Base-by-base conservation (phyloP, 1,140 invertebrate genomes). In the Zaprionus kolodkinae region DNA sequence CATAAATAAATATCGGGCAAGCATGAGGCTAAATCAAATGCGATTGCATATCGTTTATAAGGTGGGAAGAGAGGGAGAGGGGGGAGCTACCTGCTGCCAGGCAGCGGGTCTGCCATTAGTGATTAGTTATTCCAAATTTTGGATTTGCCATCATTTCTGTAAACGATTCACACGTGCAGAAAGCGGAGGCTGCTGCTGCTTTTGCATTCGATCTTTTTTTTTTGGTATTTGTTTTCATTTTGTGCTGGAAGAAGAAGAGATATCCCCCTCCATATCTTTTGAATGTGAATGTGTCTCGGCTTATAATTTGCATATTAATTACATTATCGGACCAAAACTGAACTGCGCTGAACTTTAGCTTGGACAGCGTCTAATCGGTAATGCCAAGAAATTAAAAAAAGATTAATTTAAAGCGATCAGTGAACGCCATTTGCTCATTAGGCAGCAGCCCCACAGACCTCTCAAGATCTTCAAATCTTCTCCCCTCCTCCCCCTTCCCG, bases 331-430 rank as follows among this genome's bases (percentile, higher is more conserved):
- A 9, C n/a, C 56, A 66, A 66, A 48, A 78, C 76, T 84, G 84
- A 87, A 88, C 84, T 88, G 84, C 66, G 84, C 84, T 87, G 84
- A 88, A 84, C 84, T 87, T 87, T 88, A 75, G 78, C 81, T 79
- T 81, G 81, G 85, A 88, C 85, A 85, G 81, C 81, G 74, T 89
- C 81, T 89, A 88, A 88, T 88, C 85, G 88, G 85, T 87, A 87
- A 88, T 86, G 85, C 84, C 85, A 48, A 86, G 82, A 89, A 89
- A 85, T 89, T 85, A 89, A 77, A 88, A 89, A 89, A 89, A 89
- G 85, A 89, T 89, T 89, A 89, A 89, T 89, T 89, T 89, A 89
- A 89, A 85, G 85, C 85, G 85, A 89, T 89, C 85, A 89, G 83
- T 89, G 85, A 89, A 89, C 85, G 85, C 85, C 85, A 89, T 89